Evolutionary conservation across 2,113 vertebrate genomes (phyloP).

Genomic region (Phoxinus phoxinus): DNA sequence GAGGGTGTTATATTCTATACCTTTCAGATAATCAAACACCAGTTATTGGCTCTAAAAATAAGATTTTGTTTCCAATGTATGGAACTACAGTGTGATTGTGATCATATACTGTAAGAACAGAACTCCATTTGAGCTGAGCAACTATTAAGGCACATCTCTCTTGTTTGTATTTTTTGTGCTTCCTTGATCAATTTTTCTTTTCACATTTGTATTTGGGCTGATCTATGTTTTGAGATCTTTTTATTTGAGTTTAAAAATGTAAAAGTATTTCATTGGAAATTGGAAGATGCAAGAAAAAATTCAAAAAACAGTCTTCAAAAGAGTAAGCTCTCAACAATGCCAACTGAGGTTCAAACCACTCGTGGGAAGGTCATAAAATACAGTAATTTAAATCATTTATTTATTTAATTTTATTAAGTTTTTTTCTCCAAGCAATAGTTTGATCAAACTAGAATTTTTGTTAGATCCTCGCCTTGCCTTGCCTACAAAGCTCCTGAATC

Average conservation of each 20-base stretch:
- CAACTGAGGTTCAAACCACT: not conserved
- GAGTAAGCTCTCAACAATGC: not conserved
- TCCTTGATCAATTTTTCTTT: not conserved
- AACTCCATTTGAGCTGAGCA: not conserved
- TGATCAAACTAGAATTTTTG: not conserved
- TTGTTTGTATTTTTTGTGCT: not conserved
- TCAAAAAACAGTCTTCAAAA: not conserved
- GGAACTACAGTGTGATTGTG: slow-evolving; percentile 6
- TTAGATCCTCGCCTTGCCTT: not conserved
- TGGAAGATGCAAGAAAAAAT: not conserved
- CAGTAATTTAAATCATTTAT: too few relatives aligned
- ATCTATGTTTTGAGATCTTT: not conserved
- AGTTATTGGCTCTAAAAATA: not conserved
- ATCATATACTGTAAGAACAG: not conserved
- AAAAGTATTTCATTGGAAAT: not conserved
- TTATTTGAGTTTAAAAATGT: not conserved
- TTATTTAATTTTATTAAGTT: too few relatives aligned
- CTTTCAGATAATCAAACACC: slow-evolving; percentile 4
- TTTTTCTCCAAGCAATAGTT: not conserved
- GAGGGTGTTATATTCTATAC: not conserved
- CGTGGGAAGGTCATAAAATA: not conserved
- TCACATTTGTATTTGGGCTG: not conserved
- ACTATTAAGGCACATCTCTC: not conserved
- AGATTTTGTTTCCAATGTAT: not conserved
- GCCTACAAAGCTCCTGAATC: not conserved